Evolutionary conservation across 2,888 invertebrate species (phyloP), one percentile per base, ranked within the genome.

Genomic region (Polydrusus cervinus): DNA sequence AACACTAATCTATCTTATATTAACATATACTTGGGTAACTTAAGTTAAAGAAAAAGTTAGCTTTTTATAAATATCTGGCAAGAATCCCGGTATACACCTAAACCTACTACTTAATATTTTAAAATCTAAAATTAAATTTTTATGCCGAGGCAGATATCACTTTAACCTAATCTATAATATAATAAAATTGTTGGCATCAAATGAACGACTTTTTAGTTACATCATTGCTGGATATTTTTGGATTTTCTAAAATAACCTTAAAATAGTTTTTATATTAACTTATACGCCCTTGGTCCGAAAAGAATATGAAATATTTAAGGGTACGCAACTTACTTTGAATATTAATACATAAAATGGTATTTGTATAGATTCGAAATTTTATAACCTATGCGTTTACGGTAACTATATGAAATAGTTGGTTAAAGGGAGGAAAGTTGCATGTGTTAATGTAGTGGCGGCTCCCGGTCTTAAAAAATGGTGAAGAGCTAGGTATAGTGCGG

Each of bases 71-170:
- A 34, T 62, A 14, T 43, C 16, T 18, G 8, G 51, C 18, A 43
- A 43, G 13, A 13, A 43, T 43, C 43, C 13, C 43, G 13, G 43
- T 43, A 34, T 34, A 43, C n/a, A 13, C 13, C 11, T n/a, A 43
- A 9, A 3, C 34, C 8, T 34, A 43, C n/a, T 43, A 43, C 13
- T 43, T 43, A 43, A 43, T 43, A 43, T n/a, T 43, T 43, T 43
- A 43, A n/a, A 43, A 43, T 43, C 43, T 43, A 43, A 43, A 43
- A 43, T 43, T 43, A 43, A 43, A n/a, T n/a, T 43, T 43, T 43
- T 43, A 43, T 43, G 13, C n/a, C n/a, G 43, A 43, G 43, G 34
- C 34, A 34, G 34, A 34, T 34, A 43, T 43, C 43, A 43, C 13
- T 43, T 43, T 47, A 16, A n/a, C 47, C 7, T 47, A 47, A 47